A percentile compares a stretch with the other conserved stretches of the same genome.
Evolutionary conservation across 2,888 invertebrate genomes (phyloP).

Genomic region (Abrostola tripartita): DNA sequence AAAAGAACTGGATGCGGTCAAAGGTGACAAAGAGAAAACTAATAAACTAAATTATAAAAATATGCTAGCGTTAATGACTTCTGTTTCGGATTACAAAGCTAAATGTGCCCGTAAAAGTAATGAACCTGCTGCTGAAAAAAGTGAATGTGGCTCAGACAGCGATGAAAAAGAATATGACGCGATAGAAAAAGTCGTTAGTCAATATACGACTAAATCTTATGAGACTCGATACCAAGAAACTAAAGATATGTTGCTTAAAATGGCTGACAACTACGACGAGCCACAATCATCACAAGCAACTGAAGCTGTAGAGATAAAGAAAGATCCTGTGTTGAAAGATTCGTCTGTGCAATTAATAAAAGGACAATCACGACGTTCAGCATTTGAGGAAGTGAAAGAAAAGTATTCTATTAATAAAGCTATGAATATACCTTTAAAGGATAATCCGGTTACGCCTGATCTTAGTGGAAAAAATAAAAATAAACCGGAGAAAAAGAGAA

Average conservation of each 20-base stretch:
- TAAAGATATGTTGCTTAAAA: constrained; percentile 76
- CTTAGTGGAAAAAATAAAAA: constrained; percentile 60
- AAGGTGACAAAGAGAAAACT: constrained; percentile 67
- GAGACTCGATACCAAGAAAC: constrained; percentile 82
- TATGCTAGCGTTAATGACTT: constrained; percentile 75
- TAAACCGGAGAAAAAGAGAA: constrained; percentile 30
- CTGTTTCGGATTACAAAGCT: constrained; percentile 65
- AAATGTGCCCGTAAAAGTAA: constrained; percentile 47
- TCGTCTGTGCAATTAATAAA: constrained; percentile 73
- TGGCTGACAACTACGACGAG: constrained; percentile 77
- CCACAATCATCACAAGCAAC: constrained; percentile 44
- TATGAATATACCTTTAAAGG: constrained; percentile 75
- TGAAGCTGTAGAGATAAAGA: constrained; percentile 51
- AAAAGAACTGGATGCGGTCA: constrained; percentile 71
- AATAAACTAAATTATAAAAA: constrained; percentile 76
- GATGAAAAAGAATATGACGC: constrained; percentile 75
- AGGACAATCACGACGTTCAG: constrained; percentile 64
- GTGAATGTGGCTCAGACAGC: constrained; percentile 53
- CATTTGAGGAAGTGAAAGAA: constrained; percentile 74
- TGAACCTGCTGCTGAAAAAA: constrained; percentile 37
- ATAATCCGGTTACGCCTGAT: constrained; percentile 69
- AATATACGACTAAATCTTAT: constrained; percentile 80
- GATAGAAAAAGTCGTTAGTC: constrained; percentile 79
- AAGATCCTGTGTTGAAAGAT: constrained; percentile 71
- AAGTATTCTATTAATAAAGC: constrained; percentile 76